Evolutionary conservation across 2,113 vertebrate genomes (phyloP), one percentile per base, ranked within the genome.

Genomic region (Pseudolaguvia tuberculata): DNA sequence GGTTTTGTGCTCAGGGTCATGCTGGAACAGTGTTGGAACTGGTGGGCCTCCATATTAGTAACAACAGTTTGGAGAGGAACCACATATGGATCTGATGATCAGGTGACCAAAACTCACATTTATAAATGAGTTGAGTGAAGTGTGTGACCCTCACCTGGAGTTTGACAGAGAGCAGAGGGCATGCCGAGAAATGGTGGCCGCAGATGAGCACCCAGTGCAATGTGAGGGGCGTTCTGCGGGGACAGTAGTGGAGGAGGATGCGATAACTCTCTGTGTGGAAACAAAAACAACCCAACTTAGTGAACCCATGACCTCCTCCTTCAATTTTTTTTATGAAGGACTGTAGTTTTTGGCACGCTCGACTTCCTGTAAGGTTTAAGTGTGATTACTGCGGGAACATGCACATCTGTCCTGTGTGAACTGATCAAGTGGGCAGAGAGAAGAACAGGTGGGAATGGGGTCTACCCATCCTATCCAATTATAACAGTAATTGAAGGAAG

Each of bases 181-280:
- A 98, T 90, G 86, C 95, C 95, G 21, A 98, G 85, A 83, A 98
- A 95, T 3, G 95, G 96, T n/a, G 95, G 95, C 85, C 95, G 90
- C 85, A 98, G 83, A 83, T 98, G 97, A 75, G 94, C 92, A 50
- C 95, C 95, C 87, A 98, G 88, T 61, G 96, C 90, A 52, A 99
- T 94, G 82, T 99, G 97, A 72, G 95, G 94, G 1, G 92, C 94
- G 0, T 92, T 95, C 83, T 96, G 94, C 47, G 95, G 93, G 0
- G 96, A 95, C 79, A 98, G 94, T 82, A 98, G 85, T 4, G 95
- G 92, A 0, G 96, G 93, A 0, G 95, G 94, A 75, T 94, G 95
- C 50, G 95, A 91, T 72, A 97, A 90, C 66, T 99, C 97, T 91
- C 96, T 99, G 89, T 72, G 61, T 50, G 77, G 76, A 87, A 17